These are phyloP conservation scores for Homarus americanus DNA, from an alignment of 1,140 invertebrate species.

Conservation along the genomic window DNA sequence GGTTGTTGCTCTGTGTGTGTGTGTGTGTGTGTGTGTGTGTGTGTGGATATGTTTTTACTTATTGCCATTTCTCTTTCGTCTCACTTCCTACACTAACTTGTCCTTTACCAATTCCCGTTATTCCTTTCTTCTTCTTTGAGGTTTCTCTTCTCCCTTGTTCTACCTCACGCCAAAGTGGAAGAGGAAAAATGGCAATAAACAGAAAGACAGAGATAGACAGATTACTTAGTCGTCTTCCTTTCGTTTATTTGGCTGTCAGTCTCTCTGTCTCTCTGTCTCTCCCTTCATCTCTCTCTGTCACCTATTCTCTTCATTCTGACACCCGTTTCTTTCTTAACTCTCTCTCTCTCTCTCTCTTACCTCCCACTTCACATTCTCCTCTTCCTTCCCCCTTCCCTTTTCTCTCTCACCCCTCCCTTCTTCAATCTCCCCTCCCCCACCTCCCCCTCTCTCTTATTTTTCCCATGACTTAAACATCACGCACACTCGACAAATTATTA, in stretches of 20 bases:
- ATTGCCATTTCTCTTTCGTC: neutral
- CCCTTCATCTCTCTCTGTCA: neutral
- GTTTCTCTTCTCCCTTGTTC: neutral
- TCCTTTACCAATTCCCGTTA: neutral
- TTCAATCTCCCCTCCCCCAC: neutral
- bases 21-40: no score
- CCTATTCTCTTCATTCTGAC: no score
- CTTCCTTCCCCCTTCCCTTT: neutral
- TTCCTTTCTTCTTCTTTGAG: neutral
- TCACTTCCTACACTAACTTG: neutral
- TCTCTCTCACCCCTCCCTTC: neutral
- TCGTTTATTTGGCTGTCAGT: no score
- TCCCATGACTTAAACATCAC: no score
- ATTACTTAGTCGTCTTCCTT: no score
- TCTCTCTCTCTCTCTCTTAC: neutral
- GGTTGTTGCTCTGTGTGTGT: no score
- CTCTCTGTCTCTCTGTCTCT: neutral
- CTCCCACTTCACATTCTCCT: no score
- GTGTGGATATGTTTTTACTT: no score
- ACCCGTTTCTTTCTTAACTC: neutral
- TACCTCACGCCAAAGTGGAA: no score
- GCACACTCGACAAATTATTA: no score
- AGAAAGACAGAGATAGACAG: no score
- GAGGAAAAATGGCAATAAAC: no score
- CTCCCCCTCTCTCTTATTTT: neutral